These are phyloP conservation scores for Aradophagus sp. DNA, from an alignment of 1,140 invertebrate species.

Conservation along the genomic window DNA sequence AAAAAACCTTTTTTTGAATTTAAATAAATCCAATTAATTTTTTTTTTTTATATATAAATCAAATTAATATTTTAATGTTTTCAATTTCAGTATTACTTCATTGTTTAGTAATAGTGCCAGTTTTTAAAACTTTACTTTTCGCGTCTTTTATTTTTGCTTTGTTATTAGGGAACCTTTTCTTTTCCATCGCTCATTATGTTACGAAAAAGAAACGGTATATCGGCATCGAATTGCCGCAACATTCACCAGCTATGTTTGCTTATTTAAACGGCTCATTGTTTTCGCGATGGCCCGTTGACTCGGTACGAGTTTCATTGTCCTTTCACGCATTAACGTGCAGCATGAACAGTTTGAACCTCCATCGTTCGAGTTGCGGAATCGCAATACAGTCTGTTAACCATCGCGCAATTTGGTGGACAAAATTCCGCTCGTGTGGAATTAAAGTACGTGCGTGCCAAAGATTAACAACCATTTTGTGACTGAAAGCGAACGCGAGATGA, in stretches of 20 bases:
- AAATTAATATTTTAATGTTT: no score
- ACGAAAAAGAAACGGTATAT: conserved; percentile 30
- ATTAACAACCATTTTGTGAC: conserved; percentile 69
- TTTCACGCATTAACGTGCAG: conserved; percentile 58
- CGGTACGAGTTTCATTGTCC: conserved; percentile 54
- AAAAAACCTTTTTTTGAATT: no score
- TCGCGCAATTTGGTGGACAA: conserved; percentile 57
- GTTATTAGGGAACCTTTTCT: conserved; percentile 4
- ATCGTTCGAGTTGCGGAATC: conserved; percentile 40
- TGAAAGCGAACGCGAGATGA: conserved; percentile 26
- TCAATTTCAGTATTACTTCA: no score
- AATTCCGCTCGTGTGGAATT: conserved; percentile 49
- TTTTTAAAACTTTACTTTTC: no score
- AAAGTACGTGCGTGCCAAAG: conserved; percentile 43
- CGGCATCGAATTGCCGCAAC: conserved; percentile 46
- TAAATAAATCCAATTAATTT: no score
- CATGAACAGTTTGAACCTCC: conserved; percentile 47
- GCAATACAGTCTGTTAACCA: conserved; percentile 44
- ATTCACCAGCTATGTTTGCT: conserved; percentile 51
- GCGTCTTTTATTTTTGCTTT: no score
- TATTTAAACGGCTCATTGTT: conserved; percentile 56
- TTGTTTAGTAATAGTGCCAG: no score
- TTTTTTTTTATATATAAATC: no score
- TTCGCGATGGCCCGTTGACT: conserved; percentile 49
- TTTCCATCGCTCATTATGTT: conserved; percentile 25